These are phyloP conservation scores for Chelon auratus DNA, from an alignment of 2,797 vertebrate genomes.

Conservation along the genomic window DNA sequence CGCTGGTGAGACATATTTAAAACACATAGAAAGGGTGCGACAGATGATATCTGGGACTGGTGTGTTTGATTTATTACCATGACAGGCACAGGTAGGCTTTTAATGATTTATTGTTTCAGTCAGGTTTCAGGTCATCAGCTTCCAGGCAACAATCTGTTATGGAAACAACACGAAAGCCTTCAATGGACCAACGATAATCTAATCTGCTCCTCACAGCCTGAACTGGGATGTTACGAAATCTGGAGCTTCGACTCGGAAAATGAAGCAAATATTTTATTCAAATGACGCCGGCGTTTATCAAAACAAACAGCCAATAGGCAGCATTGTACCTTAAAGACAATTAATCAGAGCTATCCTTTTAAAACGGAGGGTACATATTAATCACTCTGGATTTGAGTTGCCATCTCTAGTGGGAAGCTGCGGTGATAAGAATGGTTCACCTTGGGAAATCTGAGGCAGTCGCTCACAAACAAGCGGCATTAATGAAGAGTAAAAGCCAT, in stretches of 20 bases:
- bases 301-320: constrained; percentile 81
- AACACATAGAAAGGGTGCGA: constrained; percentile 59
- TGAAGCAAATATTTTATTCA: constrained; percentile 77
- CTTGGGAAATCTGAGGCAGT: constrained; percentile 83
- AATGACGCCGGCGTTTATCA: constrained; percentile 75
- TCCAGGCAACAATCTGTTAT: constrained; percentile 82
- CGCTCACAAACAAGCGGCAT: constrained; percentile 83
- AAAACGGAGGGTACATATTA: constrained; percentile 79
- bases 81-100: constrained; percentile 77
- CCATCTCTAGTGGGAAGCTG: constrained; percentile 66
- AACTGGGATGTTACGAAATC: constrained; percentile 60
- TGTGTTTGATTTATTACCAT: constrained; percentile 82
- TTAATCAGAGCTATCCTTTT: constrained; percentile 84
- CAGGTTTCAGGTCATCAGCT: constrained; percentile 84
- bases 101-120: constrained; percentile 85
- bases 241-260: constrained; percentile 64
- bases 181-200: constrained; percentile 80
- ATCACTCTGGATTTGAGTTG: constrained; percentile 77
- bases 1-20: constrained; percentile 68
- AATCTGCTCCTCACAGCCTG: constrained; percentile 77
- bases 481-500: constrained; percentile 85
- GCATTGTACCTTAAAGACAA: constrained; percentile 81
- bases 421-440: constrained; percentile 79
- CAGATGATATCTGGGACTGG: constrained; percentile 62
- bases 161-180: constrained; percentile 79